Conservation (phyloP, 2,888 invertebrate genomes). For the Salpingus planirostris region DNA sequence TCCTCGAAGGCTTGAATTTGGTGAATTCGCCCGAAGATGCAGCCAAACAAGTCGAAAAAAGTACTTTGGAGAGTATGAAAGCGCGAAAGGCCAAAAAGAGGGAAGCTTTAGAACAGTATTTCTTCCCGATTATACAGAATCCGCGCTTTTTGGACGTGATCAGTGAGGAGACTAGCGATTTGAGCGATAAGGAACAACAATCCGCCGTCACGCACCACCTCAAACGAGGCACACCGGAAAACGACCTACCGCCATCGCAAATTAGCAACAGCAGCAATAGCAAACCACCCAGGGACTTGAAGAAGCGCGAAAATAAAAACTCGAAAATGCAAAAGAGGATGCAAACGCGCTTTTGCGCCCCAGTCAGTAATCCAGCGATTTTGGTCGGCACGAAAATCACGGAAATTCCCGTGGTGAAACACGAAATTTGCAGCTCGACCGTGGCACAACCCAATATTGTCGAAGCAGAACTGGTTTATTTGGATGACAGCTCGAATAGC, state of each 20-base stretch:
- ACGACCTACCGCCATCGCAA: constrained; percentile 18
- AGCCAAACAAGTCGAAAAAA: constrained; percentile 21
- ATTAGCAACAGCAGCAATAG: constrained; percentile 10
- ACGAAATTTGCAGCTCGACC: constrained; percentile 48
- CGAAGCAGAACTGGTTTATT: constrained; percentile 59
- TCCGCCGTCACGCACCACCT: constrained; percentile 17
- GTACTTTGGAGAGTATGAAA: constrained; percentile 29
- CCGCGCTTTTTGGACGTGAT: constrained; percentile 67
- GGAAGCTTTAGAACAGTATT: constrained; percentile 48
- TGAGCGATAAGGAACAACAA: constrained; percentile 43
- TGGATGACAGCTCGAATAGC: constrained; percentile 58
- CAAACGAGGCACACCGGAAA: constrained; percentile 29
- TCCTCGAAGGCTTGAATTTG: constrained; percentile 49
- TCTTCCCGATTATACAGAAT: constrained; percentile 49
- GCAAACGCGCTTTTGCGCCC: constrained; percentile 9
- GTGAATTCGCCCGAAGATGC: constrained; percentile 44
- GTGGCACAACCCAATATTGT: constrained; percentile 19
- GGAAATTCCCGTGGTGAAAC: constrained; percentile 29
- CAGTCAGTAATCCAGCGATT: constrained; percentile 26
- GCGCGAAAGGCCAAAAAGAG: constrained; percentile 46
- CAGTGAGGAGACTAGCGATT: constrained; percentile 66
- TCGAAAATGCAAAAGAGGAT: constrained; percentile 3
- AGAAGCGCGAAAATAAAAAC: constrained; percentile 2
- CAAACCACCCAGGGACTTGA: constrained; percentile 4
- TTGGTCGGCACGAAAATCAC: constrained; percentile 53